Evolutionary conservation across 64 coral and sea anemone species (phyloP).

Genomic region (Anthopleura sola): DNA sequence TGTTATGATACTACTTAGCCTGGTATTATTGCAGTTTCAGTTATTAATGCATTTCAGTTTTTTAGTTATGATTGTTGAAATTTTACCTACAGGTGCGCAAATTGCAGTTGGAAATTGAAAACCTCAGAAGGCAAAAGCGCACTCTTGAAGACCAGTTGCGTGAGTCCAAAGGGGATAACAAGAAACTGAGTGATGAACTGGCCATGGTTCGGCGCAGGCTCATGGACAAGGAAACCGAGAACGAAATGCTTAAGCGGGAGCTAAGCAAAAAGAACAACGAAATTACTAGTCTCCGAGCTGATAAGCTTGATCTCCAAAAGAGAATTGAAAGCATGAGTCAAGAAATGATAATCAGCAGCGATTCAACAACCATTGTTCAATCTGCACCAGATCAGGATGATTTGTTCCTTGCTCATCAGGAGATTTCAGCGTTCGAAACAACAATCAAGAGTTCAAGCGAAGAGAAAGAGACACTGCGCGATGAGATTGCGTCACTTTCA

Average conservation of each 20-base stretch:
- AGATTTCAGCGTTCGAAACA: slow-evolving; percentile 45
- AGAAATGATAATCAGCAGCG: slow-evolving; percentile 74
- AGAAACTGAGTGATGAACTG: slow-evolving; percentile 71
- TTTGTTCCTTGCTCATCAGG: slow-evolving; percentile 30
- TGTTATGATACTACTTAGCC: too few relatives aligned
- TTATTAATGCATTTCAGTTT: too few relatives aligned
- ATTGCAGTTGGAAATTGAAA: slow-evolving; percentile 70
- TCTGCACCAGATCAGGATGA: slow-evolving; percentile 56
- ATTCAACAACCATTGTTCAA: slow-evolving; percentile 43
- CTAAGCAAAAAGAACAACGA: slow-evolving; percentile 80
- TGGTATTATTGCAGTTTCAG: too few relatives aligned
- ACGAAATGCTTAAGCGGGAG: slow-evolving; percentile 76
- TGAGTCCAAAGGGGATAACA: slow-evolving; percentile 76
- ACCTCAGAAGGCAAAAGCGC: slow-evolving; percentile 65
- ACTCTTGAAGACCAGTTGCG: slow-evolving; percentile 62
- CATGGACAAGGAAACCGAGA: slow-evolving; percentile 71
- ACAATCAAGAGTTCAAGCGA: slow-evolving; percentile 60
- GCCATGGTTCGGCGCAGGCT: slow-evolving; percentile 71
- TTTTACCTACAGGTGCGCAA: slow-evolving; percentile 55
- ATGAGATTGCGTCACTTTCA: slow-evolving; percentile 56
- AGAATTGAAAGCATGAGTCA: slow-evolving; percentile 74
- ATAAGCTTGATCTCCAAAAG: slow-evolving; percentile 60
- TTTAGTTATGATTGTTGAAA: too few relatives aligned
- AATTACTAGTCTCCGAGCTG: slow-evolving; percentile 68
- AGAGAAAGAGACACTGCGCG: slow-evolving; percentile 52